These are phyloP conservation scores for Porites australiensis DNA, from an alignment of 64 coral and sea anemone genomes.

Conservation along the genomic window DNA sequence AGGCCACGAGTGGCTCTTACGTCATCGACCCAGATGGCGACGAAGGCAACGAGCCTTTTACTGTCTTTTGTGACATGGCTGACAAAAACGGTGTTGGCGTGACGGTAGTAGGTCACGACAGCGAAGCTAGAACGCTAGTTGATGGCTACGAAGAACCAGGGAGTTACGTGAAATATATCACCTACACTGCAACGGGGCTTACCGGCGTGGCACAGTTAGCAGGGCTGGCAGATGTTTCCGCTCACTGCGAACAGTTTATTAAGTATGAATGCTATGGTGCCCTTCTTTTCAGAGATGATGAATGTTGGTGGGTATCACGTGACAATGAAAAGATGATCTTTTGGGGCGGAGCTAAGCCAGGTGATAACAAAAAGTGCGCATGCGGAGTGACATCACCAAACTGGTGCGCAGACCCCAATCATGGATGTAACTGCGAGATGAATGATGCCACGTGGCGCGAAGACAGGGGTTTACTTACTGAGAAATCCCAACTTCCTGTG, in stretches of 20 bases:
- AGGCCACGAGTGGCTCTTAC: too few species aligned
- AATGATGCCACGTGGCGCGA: slow-evolving; percentile 23
- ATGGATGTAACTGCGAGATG: slow-evolving; percentile 52
- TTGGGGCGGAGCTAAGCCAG: slow-evolving; percentile 10
- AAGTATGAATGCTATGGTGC: slow-evolving; percentile 34
- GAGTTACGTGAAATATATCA: not conserved
- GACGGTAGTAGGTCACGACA: slow-evolving; percentile 71
- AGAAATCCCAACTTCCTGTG: slow-evolving; percentile 70
- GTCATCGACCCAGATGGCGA: too few species aligned
- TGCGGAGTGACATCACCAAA: slow-evolving; percentile 23
- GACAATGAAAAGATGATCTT: slow-evolving; percentile 44
- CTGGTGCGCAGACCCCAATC: not conserved
- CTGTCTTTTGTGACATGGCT: slow-evolving; percentile 54
- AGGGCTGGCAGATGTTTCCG: not conserved
- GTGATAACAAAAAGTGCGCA: not conserved
- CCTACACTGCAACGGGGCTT: not conserved
- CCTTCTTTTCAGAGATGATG: not conserved
- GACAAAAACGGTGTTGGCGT: slow-evolving; percentile 59
- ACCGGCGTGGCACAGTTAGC: not conserved
- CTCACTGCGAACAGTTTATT: slow-evolving; percentile 58
- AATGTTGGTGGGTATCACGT: slow-evolving; percentile 55
- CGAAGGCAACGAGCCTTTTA: too few species aligned
- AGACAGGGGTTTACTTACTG: slow-evolving; percentile 61
- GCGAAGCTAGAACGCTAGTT: slow-evolving; percentile 29
- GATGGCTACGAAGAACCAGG: not conserved